Evolutionary conservation across 2,113 vertebrate species (phyloP).

Genomic region (Dunckerocampus dactyliophorus): DNA sequence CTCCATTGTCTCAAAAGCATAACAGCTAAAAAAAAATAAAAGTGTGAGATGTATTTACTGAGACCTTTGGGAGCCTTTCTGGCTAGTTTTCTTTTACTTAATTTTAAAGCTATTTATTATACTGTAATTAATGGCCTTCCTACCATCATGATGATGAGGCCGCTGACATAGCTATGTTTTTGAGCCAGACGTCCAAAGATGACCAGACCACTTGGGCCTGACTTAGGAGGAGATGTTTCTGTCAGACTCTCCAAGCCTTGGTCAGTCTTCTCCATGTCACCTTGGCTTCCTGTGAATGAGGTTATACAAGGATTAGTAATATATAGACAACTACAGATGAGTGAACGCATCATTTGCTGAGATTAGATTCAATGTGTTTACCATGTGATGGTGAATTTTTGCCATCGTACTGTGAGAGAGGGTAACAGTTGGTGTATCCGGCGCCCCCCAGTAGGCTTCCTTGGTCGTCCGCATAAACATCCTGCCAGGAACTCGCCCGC

Average conservation of each 20-base stretch:
- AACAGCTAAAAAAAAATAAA: too few relatives aligned
- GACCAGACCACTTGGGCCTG: conserved; percentile 54
- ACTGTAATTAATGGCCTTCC: not conserved
- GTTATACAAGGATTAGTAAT: not conserved
- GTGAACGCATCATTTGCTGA: not conserved
- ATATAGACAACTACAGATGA: not conserved
- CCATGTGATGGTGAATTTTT: conserved; percentile 42
- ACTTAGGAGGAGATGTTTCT: conserved; percentile 26
- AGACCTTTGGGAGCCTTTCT: too few relatives aligned
- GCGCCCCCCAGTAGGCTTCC: conserved; percentile 49
- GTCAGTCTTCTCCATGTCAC: conserved; percentile 29
- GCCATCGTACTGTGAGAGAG: conserved; percentile 47
- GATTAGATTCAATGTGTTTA: conserved; percentile 22
- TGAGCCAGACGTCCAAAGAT: conserved; percentile 70
- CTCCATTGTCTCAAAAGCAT: too few relatives aligned
- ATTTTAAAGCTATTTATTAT: too few relatives aligned
- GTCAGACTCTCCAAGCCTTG: conserved; percentile 19
- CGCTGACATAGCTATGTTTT: conserved; percentile 78
- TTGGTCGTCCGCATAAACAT: conserved; percentile 35
- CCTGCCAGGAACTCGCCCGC: conserved; percentile 49
- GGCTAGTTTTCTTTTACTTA: too few relatives aligned
- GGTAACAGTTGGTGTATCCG: conserved; percentile 53
- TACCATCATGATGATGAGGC: conserved; percentile 81
- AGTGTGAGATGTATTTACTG: too few relatives aligned
- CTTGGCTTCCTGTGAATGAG: conserved; percentile 29